Evolutionary conservation across 2,888 invertebrate genomes (phyloP), one percentile per base, ranked within the genome.

Genomic region (Orthosia incerta): DNA sequence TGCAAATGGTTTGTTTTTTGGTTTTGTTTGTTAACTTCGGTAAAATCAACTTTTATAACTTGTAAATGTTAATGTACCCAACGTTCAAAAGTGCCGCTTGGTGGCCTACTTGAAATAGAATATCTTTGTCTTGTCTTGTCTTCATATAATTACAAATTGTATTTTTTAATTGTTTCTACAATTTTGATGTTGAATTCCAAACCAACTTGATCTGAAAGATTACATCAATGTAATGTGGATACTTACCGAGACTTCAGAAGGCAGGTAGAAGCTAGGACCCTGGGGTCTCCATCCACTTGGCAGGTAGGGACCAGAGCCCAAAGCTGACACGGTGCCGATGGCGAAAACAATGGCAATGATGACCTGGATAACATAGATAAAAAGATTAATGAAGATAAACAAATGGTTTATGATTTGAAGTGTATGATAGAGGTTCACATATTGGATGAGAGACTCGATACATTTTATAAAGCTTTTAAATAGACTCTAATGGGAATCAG

Each of bases 241-340:
- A 71, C 81, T 79, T 88, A 95, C 95, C 89, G 91, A 83, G 20
- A 87, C 86, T 88, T 95, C 95, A 0, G 93, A 90, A 1, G 96
- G 96, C 11, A 96, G 84, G 61, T 86, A 91, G 85, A 96, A 96
- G 0, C 95, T 92, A 0, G 95, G 95, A 4, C 96, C 96, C 0
- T 91, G 80, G 0, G 96, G 96, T 66, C 86, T 94, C 96, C 96
- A 96, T 5, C 96, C 95, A 76, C 95, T 95, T 0, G 95, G 95
- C 26, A 95, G 87, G 79, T 96, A 96, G 0, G 96, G 96, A 15
- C 95, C 96, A 1, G 95, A 95, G 0, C 94, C 93, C 4, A 87
- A 78, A 4, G 93, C 94, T 3, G 93, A 88, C 0, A 87, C 94
- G 0, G 93, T 92, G 16, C 89, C 92, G 12, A 94, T 75, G 26